phyloP scores from a whole-genome alignment of 53 echinoderm and acorn worm genomes.

The Luidia sarsii region DNA sequence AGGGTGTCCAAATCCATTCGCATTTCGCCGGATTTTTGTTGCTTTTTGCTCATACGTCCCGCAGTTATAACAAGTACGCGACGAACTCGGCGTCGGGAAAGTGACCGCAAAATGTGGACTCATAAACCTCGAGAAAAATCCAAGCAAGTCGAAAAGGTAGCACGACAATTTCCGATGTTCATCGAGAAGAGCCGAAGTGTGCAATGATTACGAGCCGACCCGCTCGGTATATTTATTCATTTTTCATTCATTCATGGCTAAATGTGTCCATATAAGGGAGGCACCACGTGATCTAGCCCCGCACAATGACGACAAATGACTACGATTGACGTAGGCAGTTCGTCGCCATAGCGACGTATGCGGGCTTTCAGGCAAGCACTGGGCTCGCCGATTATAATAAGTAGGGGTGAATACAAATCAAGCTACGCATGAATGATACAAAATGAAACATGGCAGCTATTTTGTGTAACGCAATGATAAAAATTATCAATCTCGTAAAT shows the following conservation, averaged over 20 bases:
- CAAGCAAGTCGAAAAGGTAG: constrained; percentile 30
- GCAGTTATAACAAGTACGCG: constrained; percentile 50
- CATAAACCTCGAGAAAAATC: constrained; percentile 57
- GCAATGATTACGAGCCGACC: constrained; percentile 63
- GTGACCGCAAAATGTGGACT: constrained; percentile 36
- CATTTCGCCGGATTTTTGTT: constrained; percentile 88
- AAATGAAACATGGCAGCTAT: no score
- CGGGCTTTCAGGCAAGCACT: constrained; percentile 44
- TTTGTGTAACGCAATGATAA: no score
- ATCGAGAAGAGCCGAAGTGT: constrained; percentile 82
- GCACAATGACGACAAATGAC: constrained; percentile 50
- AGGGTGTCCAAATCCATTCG: constrained; percentile 96
- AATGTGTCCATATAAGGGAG: constrained; percentile 30
- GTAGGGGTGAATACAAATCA: constrained; percentile 2
- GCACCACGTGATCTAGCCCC: constrained; percentile 28
- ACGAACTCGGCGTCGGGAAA: constrained; percentile 46
- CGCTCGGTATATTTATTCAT: constrained; percentile 53
- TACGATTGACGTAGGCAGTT: constrained; percentile 80
- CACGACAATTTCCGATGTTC: constrained; percentile 79
- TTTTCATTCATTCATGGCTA: constrained; percentile 33
- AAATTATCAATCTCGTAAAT: no score
- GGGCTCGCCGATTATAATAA: constrained; percentile 40
- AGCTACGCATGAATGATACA: no score
- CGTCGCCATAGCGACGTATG: constrained; percentile 48
- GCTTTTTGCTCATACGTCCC: constrained; percentile 75